Evolutionary conservation across 2,888 invertebrate species (phyloP).

Genomic region (Graphium colonna): DNA sequence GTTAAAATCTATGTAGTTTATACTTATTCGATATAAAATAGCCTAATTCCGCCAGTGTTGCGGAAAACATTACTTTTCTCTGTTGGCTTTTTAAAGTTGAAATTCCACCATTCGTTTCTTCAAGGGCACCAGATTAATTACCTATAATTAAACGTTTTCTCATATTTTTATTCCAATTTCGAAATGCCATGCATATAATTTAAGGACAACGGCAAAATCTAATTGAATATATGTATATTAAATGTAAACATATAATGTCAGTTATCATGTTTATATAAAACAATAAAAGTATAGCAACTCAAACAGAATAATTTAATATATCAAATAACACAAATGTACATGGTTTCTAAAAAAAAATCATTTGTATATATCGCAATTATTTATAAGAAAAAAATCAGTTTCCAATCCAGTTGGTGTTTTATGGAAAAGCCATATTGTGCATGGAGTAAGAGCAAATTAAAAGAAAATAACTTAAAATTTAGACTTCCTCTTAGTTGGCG

Average conservation of each 20-base stretch:
- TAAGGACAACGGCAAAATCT: background rate
- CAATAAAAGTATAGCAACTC: background rate
- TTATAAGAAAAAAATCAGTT: background rate
- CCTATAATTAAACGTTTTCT: background rate
- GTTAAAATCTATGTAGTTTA: background rate
- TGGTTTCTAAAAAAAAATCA: background rate
- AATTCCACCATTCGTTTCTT: constrained; percentile 1
- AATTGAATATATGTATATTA: background rate
- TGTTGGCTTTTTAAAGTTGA: background rate
- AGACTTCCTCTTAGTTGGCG: constrained; percentile 66
- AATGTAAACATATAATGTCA: no score
- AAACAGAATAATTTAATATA: background rate
- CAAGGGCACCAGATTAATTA: constrained; percentile 1
- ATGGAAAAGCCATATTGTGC: constrained; percentile 15
- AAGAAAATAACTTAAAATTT: constrained; percentile 43
- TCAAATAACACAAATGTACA: background rate
- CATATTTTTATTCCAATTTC: background rate
- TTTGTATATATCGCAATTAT: background rate
- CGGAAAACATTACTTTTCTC: background rate
- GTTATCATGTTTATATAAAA: background rate
- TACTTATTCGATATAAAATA: constrained; percentile 6
- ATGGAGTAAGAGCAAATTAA: background rate
- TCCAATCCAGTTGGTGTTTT: constrained; percentile 12
- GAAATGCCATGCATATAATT: background rate
- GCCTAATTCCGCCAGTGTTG: background rate